These are phyloP conservation scores for Brachionus rotundiformis DNA, from an alignment of 1,140 invertebrate species.

Conservation along the genomic window DNA sequence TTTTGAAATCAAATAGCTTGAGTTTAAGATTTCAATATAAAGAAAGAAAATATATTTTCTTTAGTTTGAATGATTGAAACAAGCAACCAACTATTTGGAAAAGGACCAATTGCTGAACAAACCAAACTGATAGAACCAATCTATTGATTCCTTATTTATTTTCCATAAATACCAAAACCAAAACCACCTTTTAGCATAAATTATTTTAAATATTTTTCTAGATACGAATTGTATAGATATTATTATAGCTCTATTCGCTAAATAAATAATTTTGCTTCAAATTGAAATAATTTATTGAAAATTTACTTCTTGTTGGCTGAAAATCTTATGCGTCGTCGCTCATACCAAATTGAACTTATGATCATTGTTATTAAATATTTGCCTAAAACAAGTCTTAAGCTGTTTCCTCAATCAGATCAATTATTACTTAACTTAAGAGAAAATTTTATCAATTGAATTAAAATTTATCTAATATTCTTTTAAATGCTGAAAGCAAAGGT, in stretches of 20 bases:
- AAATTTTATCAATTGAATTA: background rate
- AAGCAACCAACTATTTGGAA: background rate
- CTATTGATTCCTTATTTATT: background rate
- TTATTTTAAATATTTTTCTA: background rate
- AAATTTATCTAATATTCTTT: background rate
- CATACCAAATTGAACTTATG: background rate
- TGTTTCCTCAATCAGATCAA: no score
- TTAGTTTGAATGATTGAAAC: background rate
- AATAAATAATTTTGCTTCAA: background rate
- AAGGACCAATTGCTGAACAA: background rate
- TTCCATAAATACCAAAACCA: background rate
- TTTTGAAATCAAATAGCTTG: constrained; percentile 10
- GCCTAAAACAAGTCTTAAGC: no score
- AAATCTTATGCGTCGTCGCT: no score
- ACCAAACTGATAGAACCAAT: background rate
- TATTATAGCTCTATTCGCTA: background rate
- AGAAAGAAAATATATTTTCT: background rate
- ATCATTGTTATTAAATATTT: no score
- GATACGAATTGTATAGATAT: background rate
- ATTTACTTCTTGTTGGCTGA: background rate
- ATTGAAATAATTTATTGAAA: background rate
- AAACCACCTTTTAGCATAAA: constrained; percentile 4
- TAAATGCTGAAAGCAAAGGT: background rate
- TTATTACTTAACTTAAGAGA: no score
- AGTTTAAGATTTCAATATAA: background rate